Evolutionary conservation across 2,888 invertebrate genomes (phyloP), one percentile per base, ranked within the genome.

Genomic region (Thalpophila matura): DNA sequence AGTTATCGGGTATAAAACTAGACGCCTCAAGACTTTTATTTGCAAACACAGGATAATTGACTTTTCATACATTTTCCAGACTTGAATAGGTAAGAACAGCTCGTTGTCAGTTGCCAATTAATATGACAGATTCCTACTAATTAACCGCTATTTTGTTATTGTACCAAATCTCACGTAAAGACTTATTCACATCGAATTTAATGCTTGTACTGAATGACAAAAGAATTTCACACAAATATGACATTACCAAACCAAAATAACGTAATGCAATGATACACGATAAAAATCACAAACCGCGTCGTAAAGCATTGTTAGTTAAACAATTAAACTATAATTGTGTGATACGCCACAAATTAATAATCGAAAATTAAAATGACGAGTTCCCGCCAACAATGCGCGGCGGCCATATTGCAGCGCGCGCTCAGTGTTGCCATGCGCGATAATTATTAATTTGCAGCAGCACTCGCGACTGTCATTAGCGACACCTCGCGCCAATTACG

Each of bases 401-500:
- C 91, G 85, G 92, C 93, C 91, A 93, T 95, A 88, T 93, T 93
- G 92, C 86, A 81, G 80, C 77, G 80, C 79, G 83, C 86, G 84
- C 86, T 86, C 89, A 85, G 92, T 93, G 94, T 92, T 93, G 89
- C 93, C 93, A 94, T 89, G 91, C 93, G 93, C 87, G 87, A 94
- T 94, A 94, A 95, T 94, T 94, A 94, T 92, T 94, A 94, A 94
- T 94, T 93, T 91, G 91, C 93, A 88, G 86, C 86, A 85, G 86
- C 89, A 89, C 90, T 89, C 79, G 79, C 69, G 70, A 79, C 77
- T 91, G 89, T 94, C 94, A 94, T 94, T 94, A 94, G 93, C 88
- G 94, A 94, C 94, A 94, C 95, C 94, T 94, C 93, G 87, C 92
- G 89, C 95, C 94, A 94, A 95, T 94, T 93, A 94, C 87, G 87